Evolutionary conservation across 2,797 vertebrate species (phyloP).

Genomic region (Manis javanica): DNA sequence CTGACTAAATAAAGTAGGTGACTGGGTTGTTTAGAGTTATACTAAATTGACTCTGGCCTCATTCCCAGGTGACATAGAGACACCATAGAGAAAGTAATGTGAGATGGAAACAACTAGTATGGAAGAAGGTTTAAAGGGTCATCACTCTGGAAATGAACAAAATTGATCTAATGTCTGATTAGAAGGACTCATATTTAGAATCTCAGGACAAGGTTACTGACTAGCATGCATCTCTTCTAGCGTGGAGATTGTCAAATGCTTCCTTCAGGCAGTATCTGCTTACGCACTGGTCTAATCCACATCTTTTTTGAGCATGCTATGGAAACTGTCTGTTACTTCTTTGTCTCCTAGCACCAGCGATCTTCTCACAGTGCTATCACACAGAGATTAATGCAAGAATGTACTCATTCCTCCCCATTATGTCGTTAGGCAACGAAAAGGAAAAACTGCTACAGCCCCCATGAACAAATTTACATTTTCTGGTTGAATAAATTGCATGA

Average conservation of each 20-base stretch:
- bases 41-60: background rate
- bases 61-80: background rate
- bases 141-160: background rate
- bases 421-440: background rate
- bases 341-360: conserved; percentile 7
- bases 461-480: background rate
- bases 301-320: background rate
- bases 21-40: background rate
- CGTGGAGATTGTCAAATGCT: conserved; percentile 60
- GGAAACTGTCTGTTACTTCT: conserved; percentile 43
- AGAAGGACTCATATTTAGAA: conserved; percentile 34
- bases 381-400: background rate
- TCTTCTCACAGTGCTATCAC: conserved; percentile 54
- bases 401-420: background rate
- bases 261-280: conserved; percentile 57
- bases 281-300: background rate
- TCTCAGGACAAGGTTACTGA: conserved; percentile 33
- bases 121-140: background rate
- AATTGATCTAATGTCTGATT: conserved; percentile 26
- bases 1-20: background rate
- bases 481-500: background rate
- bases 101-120: background rate
- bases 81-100: background rate
- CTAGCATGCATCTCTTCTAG: conserved; percentile 30
- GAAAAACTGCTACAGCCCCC: background rate